These are phyloP conservation scores for Enoplosus armatus DNA, from an alignment of 2,797 vertebrate genomes.

Conservation along the genomic window DNA sequence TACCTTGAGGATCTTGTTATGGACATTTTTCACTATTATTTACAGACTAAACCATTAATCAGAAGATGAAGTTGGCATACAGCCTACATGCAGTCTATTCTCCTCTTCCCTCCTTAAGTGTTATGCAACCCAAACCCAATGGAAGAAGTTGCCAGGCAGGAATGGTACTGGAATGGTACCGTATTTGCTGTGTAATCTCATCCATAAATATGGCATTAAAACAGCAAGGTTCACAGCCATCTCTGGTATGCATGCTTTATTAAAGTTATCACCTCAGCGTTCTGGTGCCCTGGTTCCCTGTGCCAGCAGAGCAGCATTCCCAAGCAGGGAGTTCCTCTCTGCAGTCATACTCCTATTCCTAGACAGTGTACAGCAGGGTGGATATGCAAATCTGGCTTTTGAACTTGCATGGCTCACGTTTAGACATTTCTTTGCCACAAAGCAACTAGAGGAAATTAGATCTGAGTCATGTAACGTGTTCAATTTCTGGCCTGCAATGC, in stretches of 20 bases:
- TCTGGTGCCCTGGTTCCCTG: slow-evolving; percentile 52
- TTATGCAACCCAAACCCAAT: slow-evolving; percentile 8
- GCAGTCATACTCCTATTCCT: slow-evolving; percentile 62
- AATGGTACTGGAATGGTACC: slow-evolving; percentile 5
- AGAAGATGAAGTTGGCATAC: not conserved
- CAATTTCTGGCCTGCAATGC: not conserved
- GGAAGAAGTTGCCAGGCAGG: slow-evolving; percentile 15
- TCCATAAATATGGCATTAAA: slow-evolving; percentile 16
- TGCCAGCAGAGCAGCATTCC: slow-evolving; percentile 74
- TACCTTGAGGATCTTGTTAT: not conserved
- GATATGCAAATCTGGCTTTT: slow-evolving; percentile 15
- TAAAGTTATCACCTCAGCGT: slow-evolving; percentile 50
- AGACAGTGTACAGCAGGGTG: slow-evolving; percentile 40
- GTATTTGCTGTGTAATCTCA: slow-evolving; percentile 33
- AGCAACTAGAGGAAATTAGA: slow-evolving; percentile 25
- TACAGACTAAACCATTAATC: not conserved
- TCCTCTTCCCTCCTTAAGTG: too few relatives aligned
- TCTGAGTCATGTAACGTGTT: not conserved
- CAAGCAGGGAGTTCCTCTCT: slow-evolving; percentile 73
- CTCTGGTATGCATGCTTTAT: slow-evolving; percentile 33
- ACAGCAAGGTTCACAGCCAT: slow-evolving; percentile 36
- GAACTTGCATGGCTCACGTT: slow-evolving; percentile 1
- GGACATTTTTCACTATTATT: not conserved
- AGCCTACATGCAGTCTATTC: too few relatives aligned
- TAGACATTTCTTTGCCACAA: slow-evolving; percentile 5